Conservation (phyloP, 2,797 vertebrate species). For the Clarias fuscus region DNA sequence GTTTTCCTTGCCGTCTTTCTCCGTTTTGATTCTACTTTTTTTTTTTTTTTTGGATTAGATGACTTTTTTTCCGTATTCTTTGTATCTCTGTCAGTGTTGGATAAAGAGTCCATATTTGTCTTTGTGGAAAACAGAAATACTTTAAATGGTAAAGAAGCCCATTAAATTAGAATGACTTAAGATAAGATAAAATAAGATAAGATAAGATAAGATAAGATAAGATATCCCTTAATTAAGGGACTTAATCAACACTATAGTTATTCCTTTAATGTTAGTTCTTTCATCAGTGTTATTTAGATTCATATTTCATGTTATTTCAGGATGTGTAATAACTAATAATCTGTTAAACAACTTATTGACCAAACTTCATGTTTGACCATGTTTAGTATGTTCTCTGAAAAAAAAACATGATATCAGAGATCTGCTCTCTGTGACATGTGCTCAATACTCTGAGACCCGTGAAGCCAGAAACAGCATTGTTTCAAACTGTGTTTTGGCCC, state of each 20-base stretch:
- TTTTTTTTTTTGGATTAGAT: background rate
- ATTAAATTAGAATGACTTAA: background rate
- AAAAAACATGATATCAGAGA: too few species aligned
- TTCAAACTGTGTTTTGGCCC: too few species aligned
- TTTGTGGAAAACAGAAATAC: background rate
- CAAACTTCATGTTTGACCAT: background rate
- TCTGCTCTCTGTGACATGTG: background rate
- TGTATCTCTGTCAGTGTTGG: background rate
- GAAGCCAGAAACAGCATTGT: background rate
- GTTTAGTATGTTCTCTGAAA: background rate
- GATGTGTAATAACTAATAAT: background rate
- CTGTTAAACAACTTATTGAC: background rate
- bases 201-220: too few species aligned
- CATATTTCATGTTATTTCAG: background rate
- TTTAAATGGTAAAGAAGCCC: background rate
- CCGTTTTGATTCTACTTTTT: constrained; percentile 9
- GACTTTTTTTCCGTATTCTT: background rate
- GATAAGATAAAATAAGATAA: too few species aligned
- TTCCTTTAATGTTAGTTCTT: background rate
- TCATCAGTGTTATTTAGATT: background rate
- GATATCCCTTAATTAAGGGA: too few species aligned
- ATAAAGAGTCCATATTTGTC: background rate
- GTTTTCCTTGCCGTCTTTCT: background rate
- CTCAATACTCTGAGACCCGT: background rate
- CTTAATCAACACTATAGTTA: background rate